Evolutionary conservation across 2,797 vertebrate species (phyloP).

Genomic region (Acanthiza pusilla): DNA sequence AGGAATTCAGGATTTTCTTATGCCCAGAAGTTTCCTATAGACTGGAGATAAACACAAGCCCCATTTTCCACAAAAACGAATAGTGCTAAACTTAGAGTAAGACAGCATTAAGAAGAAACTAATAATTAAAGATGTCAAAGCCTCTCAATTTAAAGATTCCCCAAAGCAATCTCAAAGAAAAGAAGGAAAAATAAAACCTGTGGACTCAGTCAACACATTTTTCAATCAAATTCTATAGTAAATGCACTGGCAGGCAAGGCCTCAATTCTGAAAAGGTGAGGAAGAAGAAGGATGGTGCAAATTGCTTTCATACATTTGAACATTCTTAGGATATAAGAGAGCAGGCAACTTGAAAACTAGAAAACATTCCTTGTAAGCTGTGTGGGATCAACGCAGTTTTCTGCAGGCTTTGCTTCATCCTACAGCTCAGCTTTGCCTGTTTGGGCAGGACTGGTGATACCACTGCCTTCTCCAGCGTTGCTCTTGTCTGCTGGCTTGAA

Average conservation of each 20-base stretch:
- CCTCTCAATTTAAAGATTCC: slow-evolving; percentile 2
- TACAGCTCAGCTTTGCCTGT: slow-evolving; percentile 79
- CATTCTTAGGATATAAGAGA: slow-evolving; percentile 60
- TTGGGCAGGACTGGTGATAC: slow-evolving; percentile 11
- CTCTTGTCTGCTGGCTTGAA: slow-evolving; percentile 76
- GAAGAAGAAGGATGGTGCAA: slow-evolving; percentile 60
- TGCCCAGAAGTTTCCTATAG: background rate
- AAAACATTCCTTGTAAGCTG: slow-evolving; percentile 59
- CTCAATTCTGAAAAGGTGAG: slow-evolving; percentile 45
- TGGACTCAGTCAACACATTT: background rate
- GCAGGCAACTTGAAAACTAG: slow-evolving; percentile 47
- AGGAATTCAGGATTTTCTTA: slow-evolving; percentile 7
- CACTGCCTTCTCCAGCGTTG: background rate
- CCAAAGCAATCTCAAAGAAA: slow-evolving; percentile 1
- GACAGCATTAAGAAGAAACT: slow-evolving; percentile 4
- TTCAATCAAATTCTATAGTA: slow-evolving; percentile 33
- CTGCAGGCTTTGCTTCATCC: background rate
- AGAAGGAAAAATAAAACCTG: slow-evolving; percentile 7
- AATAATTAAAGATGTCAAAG: background rate
- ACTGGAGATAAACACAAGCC: background rate
- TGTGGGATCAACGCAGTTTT: slow-evolving; percentile 40
- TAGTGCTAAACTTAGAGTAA: background rate
- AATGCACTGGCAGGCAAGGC: slow-evolving; percentile 47
- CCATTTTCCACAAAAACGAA: background rate
- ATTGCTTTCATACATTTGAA: slow-evolving; percentile 59